Percentiles rank a stretch among this genome's conserved stretches.
Evolutionary conservation across 2,113 vertebrate genomes (phyloP).

Genomic region (Leptobrachium ailaonicum): DNA sequence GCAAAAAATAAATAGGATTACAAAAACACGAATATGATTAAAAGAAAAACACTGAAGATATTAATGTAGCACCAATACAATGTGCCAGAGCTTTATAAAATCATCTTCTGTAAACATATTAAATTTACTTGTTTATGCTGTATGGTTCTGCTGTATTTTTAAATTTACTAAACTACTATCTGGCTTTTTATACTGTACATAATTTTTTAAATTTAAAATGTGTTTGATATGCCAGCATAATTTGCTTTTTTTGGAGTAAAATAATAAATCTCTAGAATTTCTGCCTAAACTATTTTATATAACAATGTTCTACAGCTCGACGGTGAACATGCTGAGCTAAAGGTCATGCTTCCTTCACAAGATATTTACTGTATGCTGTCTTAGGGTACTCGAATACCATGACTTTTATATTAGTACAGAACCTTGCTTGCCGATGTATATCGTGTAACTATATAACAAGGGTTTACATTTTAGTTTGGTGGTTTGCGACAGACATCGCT

Average conservation of each 20-base stretch:
- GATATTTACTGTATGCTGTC: constrained; percentile 24
- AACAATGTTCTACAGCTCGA: constrained; percentile 9
- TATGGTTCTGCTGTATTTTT: too few relatives aligned
- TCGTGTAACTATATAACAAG: constrained; percentile 20
- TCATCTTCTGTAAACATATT: too few relatives aligned
- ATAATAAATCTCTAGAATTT: constrained; percentile 22
- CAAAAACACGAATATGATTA: too few relatives aligned
- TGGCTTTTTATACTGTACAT: not conserved
- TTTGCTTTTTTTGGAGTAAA: not conserved
- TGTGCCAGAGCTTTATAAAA: too few relatives aligned
- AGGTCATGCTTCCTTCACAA: constrained; percentile 38
- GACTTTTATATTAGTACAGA: constrained; percentile 4
- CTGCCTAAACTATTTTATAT: constrained; percentile 12
- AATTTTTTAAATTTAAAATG: not conserved
- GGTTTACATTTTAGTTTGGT: too few relatives aligned
- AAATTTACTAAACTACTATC: not conserved
- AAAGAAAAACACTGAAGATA: too few relatives aligned
- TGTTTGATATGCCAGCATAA: not conserved
- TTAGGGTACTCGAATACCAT: constrained; percentile 1
- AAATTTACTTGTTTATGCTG: too few relatives aligned
- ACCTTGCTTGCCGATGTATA: constrained; percentile 34
- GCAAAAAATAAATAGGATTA: too few relatives aligned
- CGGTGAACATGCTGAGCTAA: constrained; percentile 20
- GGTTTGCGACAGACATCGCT: not conserved
- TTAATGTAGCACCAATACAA: too few relatives aligned